Evolutionary conservation across 2,113 vertebrate species (phyloP).

Genomic region (Panthera uncia): DNA sequence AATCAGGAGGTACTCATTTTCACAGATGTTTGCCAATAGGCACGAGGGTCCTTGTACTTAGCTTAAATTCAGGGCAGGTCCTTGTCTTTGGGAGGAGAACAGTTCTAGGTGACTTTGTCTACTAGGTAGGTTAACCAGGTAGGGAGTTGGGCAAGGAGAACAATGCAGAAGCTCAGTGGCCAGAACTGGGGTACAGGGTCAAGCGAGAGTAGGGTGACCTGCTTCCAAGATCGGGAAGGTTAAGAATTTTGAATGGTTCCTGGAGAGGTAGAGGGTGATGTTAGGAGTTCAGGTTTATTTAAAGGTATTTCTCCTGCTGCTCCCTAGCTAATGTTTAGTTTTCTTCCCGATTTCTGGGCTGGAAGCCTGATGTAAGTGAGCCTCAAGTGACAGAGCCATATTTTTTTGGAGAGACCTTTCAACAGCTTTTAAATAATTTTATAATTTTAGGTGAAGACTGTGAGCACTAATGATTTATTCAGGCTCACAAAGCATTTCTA

Average conservation of each 20-base stretch:
- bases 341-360: background rate
- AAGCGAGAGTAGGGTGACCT: background rate
- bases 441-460: background rate
- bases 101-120: background rate
- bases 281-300: background rate
- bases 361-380: background rate
- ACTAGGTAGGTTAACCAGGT: background rate
- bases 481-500: slow-evolving; percentile 19
- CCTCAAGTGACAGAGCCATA: background rate
- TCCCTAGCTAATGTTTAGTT: background rate
- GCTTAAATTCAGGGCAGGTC: background rate
- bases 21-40: background rate
- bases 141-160: background rate
- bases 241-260: background rate
- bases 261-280: background rate
- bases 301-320: background rate
- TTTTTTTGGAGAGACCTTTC: background rate
- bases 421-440: background rate
- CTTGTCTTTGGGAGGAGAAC: background rate
- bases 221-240: background rate
- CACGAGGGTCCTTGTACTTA: background rate
- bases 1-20: background rate
- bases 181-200: background rate
- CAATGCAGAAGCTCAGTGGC: background rate
- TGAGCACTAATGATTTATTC: background rate